Base-by-base conservation (phyloP, 2,888 invertebrate species). In the Drosophila picticornis region DNA sequence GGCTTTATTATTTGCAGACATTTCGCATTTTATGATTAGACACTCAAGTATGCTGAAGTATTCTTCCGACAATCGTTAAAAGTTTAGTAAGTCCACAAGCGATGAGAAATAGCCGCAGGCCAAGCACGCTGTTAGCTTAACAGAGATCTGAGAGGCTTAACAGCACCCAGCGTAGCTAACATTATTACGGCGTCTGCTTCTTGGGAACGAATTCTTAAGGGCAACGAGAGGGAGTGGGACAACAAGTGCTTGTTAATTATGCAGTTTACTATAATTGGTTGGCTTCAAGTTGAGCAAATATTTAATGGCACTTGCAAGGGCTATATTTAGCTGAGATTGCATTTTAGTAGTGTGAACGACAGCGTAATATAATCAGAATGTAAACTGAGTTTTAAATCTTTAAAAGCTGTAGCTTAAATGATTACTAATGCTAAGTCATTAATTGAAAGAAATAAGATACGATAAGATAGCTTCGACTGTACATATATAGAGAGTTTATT, bases 51-150 rank as follows among this genome's bases (percentile, higher is more conserved):
- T 72, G 71, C 77, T 84, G 57, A 84, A 86, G 90, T 88, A 71
- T 89, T 89, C 88, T 87, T 82, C 76, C 85, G 85, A 76, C 84
- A 87, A 78, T 87, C 83, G 76, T 83, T 77, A 76, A 84, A 77
- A 64, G 51, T 65, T 52, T 34, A 13, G 56, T 70, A 77, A 83
- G 64, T 71, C 72, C 55, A 68, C 72, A 68, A 69, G 75, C 52
- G 46, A 52, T 48, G 64, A 43, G 59, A 66, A 59, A 53, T 32
- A 48, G 64, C 69, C 52, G 13, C 59, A 38, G 48, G 74, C 59
- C n/a, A 34, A 29, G n/a, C n/a, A 19, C 25, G 34, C 68, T 73
- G 62, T 61, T 75, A 75, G 61, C 55, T 50, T 74, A 73, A 71
- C 72, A 73, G 71, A 46, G 51, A 16, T 2, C 16, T 1, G 9